These are phyloP conservation scores for Papilio dardanus DNA, from an alignment of 1,140 invertebrate genomes.

Conservation along the genomic window DNA sequence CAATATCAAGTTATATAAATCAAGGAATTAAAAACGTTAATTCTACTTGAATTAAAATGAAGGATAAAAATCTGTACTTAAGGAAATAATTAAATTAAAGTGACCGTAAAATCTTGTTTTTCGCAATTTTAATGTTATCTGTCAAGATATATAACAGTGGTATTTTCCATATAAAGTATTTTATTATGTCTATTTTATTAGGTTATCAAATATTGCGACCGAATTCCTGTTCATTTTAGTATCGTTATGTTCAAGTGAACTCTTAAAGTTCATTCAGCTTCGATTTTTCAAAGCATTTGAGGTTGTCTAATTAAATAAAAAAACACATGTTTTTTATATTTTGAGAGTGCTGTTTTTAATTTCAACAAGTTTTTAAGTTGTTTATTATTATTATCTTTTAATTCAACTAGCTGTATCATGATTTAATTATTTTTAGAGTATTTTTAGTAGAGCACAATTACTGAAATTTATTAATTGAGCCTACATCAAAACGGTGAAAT, in stretches of 20 bases:
- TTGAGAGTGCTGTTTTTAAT: too few species aligned
- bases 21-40: neutral
- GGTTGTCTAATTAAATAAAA: too few species aligned
- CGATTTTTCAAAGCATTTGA: too few species aligned
- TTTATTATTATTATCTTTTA: too few species aligned
- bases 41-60: neutral
- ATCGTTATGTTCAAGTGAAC: neutral
- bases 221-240: neutral
- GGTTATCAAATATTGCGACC: neutral
- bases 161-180: slow-evolving; percentile 16
- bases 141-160: neutral
- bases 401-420: too few species aligned
- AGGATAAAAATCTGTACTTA: neutral
- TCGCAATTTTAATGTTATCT: neutral
- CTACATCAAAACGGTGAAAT: too few species aligned
- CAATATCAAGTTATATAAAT: neutral
- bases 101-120: slow-evolving; percentile 1
- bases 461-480: too few species aligned
- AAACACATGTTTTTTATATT: too few species aligned
- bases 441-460: too few species aligned
- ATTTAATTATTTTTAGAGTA: too few species aligned
- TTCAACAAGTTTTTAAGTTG: too few species aligned
- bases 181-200: neutral
- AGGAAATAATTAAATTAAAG: neutral
- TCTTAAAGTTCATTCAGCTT: too few species aligned